Base-by-base conservation (phyloP, 2,888 invertebrate species). In the Microctonus aethiopoides region DNA sequence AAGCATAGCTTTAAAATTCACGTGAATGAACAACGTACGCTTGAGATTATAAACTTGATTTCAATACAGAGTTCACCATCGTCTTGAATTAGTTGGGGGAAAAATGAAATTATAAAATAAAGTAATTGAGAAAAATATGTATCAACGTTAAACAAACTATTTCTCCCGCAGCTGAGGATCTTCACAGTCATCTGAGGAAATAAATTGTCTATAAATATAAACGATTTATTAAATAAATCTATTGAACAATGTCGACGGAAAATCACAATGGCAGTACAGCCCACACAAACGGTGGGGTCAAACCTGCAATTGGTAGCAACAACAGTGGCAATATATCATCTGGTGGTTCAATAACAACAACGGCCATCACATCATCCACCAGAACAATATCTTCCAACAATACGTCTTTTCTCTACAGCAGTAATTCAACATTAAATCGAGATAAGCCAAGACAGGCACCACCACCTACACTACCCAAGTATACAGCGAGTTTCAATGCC, bases 381-480 rank as follows among this genome's bases (percentile, higher is more conserved):
- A 76, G 75, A 65, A 77, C 81, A 34, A 74, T 79, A 7, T 72
- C 82, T n/a, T n/a, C n/a, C 22, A 84, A 82, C 76, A 86, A 85
- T 74, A 79, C 85, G 46, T 86, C 85, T 59, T 86, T 86, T 76
- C 78, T 85, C 32, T 85, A 85, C 77, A 81, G 84, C 72, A 81
- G 81, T 73, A 84, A 82, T 66, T 83, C 85, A 56, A 75, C 83
- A 75, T 72, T 83, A 32, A 83, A 77, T 67, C 83, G 84, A 46
- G 84, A 85, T 24, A 81, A 85, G 67, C 76, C 80, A 75, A 88
- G 92, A 78, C 93, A 93, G 67, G 92, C 92, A 78, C 94, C 93
- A 77, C 94, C 94, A 72, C 94, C 94, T 66, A 93, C 93, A 63
- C 87, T 94, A 79, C 94, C 94, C 46, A 94, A 93, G 85, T 94